Evolutionary conservation across 2,888 invertebrate species (phyloP), one percentile per base, ranked within the genome.

Genomic region (Lasioglossum calceatum): DNA sequence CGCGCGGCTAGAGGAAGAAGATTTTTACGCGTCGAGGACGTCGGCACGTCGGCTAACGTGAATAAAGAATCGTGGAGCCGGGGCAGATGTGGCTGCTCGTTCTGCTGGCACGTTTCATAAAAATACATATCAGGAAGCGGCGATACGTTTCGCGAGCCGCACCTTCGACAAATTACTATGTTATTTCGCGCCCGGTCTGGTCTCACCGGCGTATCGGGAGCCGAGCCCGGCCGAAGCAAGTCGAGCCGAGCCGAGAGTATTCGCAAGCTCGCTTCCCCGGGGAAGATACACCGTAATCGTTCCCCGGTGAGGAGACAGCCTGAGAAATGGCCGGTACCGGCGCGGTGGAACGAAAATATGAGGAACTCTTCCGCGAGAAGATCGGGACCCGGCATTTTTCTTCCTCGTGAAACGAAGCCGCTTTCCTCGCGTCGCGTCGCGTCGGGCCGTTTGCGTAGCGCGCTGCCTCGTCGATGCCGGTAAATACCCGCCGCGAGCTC

Each of bases 101-200:
- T 67, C 77, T 42, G 71, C 74, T 39, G 70, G 70, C 72, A 70
- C 71, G 47, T 85, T 77, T 79, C 81, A 70, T 64, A 64, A 64
- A 77, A 73, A 71, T 73, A 78, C 81, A 58, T 85, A 78, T 81
- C 73, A 77, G 67, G 47, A 72, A 44, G 10, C 71, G n/a, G 70
- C 54, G 79, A 61, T 81, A 75, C 81, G 70, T 81, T 82, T 58
- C 77, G 76, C 79, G 10, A 5, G 79, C 79, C 32, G 72, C 64
- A 77, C 71, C 36, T 77, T 84, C 89, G 85, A 91, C 91, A 90
- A 90, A 90, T 90, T 89, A 84, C 80, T 74, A 84, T 88, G 79
- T 86, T 88, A 89, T 85, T 86, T 90, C 86, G 77, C 23, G 47
- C 2, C n/a, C 64, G n/a, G n/a, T n/a, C n/a, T n/a, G 4, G n/a